A percentile compares a stretch with the other conserved stretches of the same genome.
These are phyloP conservation scores for Aurelia aurita DNA, from an alignment of 30 jellyfish, hydroid and myxozoan genomes.

Conservation along the genomic window DNA sequence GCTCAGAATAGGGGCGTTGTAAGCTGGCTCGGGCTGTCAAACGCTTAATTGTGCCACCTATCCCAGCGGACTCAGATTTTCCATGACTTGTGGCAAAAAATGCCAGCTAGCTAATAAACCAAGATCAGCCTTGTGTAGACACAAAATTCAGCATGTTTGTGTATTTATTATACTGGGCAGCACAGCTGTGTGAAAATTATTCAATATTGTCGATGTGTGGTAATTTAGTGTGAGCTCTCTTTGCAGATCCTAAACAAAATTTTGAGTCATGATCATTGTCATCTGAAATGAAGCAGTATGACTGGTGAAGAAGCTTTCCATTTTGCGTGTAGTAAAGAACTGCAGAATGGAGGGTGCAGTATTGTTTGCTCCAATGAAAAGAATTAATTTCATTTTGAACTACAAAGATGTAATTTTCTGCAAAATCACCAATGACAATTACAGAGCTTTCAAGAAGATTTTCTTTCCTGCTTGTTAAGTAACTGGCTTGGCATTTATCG, in stretches of 20 bases:
- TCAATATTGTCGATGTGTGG: too few relatives aligned
- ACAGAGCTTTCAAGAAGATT: background rate
- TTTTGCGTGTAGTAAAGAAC: background rate
- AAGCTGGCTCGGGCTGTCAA: constrained; percentile 9
- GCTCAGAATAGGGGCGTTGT: background rate
- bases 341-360: background rate
- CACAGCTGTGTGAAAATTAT: too few relatives aligned
- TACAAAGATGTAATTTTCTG: background rate
- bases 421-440: background rate
- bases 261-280: background rate
- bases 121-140: constrained; percentile 36
- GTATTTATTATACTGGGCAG: constrained; percentile 52
- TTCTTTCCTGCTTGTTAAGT: background rate
- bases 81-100: constrained; percentile 83
- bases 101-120: constrained; percentile 46
- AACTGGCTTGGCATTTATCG: background rate
- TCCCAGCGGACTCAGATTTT: constrained; percentile 65
- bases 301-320: background rate
- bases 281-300: too few relatives aligned
- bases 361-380: background rate
- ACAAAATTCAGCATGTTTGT: constrained; percentile 46
- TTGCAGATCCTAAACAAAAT: background rate
- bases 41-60: constrained; percentile 66
- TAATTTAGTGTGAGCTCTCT: too few relatives aligned
- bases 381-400: background rate